Base-by-base conservation (phyloP, 2,888 invertebrate genomes). In the Cheilosia urbana region DNA sequence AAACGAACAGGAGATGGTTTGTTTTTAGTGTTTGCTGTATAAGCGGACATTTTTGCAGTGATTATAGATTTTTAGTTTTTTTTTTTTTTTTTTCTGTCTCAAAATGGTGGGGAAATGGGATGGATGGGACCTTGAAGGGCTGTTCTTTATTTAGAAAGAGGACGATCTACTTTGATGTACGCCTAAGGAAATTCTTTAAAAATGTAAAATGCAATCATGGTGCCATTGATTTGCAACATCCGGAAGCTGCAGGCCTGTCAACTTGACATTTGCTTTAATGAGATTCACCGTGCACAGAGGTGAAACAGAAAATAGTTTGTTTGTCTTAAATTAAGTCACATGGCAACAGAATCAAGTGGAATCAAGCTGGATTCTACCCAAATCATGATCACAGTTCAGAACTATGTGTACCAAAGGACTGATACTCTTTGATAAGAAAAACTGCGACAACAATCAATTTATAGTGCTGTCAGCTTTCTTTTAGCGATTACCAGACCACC, bases 201-300 rank as follows among this genome's bases (percentile, higher is more conserved):
- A 78, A 78, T 72, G 72, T 3, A 79, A 77, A 79, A 66, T 72
- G 72, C 58, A 79, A 79, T 72, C 79, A 79, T 45, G 53, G 71
- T 21, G 51, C 5, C 79, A 78, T 69, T 78, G 55, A 71, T 68
- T 63, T 51, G n/a, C 15, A 21, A 7, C n/a, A 24, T 15, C 17
- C n/a, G 13, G 21, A 27, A n/a, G 45, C 57, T 49, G n/a, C 21
- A 47, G 49, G 58, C 66, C 6, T 49, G 37, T 58, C 58, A 58
- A 37, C 15, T 57, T 66, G 66, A 66, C 40, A 66, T 66, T 40
- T 24, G 37, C 40, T 24, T 17, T 51, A 27, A 55, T n/a, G 4
- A 5, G 13, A 37, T 37, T 30, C 30, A 7, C 7, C 27, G 27
- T 27, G 30, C 30, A 30, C 30, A 37, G 11, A 4, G 37, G 37